Base-by-base conservation (phyloP, 2,113 vertebrate genomes). In the Colistium nudipinnis region DNA sequence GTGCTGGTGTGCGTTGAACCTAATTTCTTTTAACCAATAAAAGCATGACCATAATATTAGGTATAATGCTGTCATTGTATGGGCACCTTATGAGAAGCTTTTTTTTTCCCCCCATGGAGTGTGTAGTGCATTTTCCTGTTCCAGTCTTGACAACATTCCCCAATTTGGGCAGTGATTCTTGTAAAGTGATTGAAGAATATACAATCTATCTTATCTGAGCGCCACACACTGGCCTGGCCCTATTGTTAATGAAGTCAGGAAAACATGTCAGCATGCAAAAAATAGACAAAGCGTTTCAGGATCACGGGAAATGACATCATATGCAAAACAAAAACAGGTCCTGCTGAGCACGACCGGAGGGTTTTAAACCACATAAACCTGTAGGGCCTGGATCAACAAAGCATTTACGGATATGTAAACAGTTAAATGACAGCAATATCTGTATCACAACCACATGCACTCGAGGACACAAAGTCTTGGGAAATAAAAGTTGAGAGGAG, bases 201-300 rank as follows among this genome's bases (percentile, higher is more conserved):
- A 67, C 72, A 82, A 38, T 84, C 78, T 76, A 38, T 84, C 78
- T 76, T 86, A 86, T 91, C 83, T 72, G 65, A 79, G 33, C 69
- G 64, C 27, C 49, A 53, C 79, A 82, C 48, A 51, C 73, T 45
- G 25, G 53, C 61, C 69, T 31, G 36, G 33, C 63, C 67, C 64
- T 65, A 68, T 84, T 89, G 86, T 91, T 88, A 72, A 72, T 55
- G 71, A 41, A 81, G 60, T 63, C 62, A 41, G 81, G 76, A 88
- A 88, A 51, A 78, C 31, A 82, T 56, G 61, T 78, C 75, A 85
- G 51, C 48, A 57, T 51, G 70, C 69, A 81, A 62, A n/a, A 89
- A 87, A 85, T 84, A 86, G 78, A 87, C 66, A 62, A 63, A 80
- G 68, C 75, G 20, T 82, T 87, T 85, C 70, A 80, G 74, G 74